Base-by-base conservation (phyloP, 2,888 invertebrate genomes). In the Brachypterus glaber region DNA sequence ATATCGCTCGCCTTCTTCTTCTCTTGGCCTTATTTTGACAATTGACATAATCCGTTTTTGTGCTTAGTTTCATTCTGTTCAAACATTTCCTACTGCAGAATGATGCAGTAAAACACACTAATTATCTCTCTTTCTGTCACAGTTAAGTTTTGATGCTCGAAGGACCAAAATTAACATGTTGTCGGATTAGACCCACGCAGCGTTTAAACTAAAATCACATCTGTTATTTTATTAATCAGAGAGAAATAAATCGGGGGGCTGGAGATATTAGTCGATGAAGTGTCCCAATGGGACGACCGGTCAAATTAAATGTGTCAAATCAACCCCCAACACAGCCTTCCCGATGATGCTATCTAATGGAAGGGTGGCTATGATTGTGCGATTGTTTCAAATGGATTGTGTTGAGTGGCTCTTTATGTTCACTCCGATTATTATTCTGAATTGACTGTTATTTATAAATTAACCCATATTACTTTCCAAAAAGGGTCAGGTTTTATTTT, bases 271-370 rank as follows among this genome's bases (percentile, higher is more conserved):
- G 40, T 47, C 49, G 51, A 52, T 50, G 52, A 48, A 53, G 53
- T 44, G 41, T 44, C 51, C 55, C 48, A 50, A 38, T 45, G 55
- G 53, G 54, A 52, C 41, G 43, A 43, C 48, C 54, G 55, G 55
- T 55, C 57, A 57, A 59, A 59, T 59, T 57, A 59, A 57, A 59
- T 59, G 57, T 59, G 58, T 59, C 57, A 59, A 59, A 59, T 56
- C 54, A 50, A 44, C 51, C 54, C 55, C 56, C 47, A 45, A 49
- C 50, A 53, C 50, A 21, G 51, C 50, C 50, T 51, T 48, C 52
- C 51, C 56, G 49, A 52, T 52, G 55, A 58, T 58, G 50, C 51
- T 58, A 59, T 60, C 58, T 53, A 48, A 42, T 44, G 47, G 49
- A 49, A 56, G 57, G 59, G 51, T 54, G 55, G 52, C 50, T 55